Conservation (phyloP, 1,140 invertebrate species). For the Bombus breviceps region DNA sequence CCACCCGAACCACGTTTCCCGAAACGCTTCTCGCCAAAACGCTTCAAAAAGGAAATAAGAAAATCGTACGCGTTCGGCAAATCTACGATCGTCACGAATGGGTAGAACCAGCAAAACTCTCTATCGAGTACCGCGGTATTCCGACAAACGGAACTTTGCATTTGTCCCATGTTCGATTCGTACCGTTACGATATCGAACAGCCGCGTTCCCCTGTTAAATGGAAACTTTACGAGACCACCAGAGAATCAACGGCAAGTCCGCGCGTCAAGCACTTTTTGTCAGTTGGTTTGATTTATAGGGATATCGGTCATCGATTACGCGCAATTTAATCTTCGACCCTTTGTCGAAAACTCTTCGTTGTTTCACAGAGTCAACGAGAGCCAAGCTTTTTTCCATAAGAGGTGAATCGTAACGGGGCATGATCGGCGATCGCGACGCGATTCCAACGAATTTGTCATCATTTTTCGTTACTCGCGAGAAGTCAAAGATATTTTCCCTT, state of each 20-base stretch:
- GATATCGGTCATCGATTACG: conserved; percentile 6
- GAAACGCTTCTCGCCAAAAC: neutral
- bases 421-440: neutral
- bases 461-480: neutral
- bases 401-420: too few relatives aligned
- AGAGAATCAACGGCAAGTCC: neutral
- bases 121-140: neutral
- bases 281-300: conserved; percentile 20
- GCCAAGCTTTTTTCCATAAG: neutral
- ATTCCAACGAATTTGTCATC: neutral
- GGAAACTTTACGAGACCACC: neutral
- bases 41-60: neutral
- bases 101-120: too few relatives aligned
- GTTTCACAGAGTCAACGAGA: neutral
- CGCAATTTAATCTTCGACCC: conserved; percentile 16
- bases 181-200: neutral
- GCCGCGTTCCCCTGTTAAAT: neutral
- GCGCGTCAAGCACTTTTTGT: neutral
- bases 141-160: neutral
- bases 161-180: neutral
- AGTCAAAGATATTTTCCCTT: too few relatives aligned
- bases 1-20: too few relatives aligned
- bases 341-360: neutral
- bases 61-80: neutral
- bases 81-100: too few relatives aligned